Evolutionary conservation across 1,140 invertebrate genomes (phyloP).

Genomic region (Formica selysi): DNA sequence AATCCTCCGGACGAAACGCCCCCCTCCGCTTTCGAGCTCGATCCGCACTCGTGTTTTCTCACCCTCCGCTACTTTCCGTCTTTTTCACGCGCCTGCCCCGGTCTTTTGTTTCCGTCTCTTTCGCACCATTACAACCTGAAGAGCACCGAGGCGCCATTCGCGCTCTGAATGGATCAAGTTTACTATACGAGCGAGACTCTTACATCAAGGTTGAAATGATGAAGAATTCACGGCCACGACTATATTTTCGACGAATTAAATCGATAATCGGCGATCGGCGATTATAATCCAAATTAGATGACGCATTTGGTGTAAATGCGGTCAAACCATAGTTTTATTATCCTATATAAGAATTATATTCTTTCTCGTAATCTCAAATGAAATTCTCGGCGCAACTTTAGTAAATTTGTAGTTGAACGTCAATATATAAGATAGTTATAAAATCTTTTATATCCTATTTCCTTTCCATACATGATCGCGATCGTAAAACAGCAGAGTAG

Average conservation of each 20-base stretch:
- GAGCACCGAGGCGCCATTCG: constrained; percentile 49
- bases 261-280: background rate
- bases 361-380: background rate
- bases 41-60: constrained; percentile 69
- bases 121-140: constrained; percentile 65
- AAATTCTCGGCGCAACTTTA: background rate
- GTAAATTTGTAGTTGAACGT: too few relatives aligned
- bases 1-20: constrained; percentile 72
- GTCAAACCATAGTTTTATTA: background rate
- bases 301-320: background rate
- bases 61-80: constrained; percentile 56
- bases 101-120: constrained; percentile 55
- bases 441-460: constrained; percentile 1
- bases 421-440: background rate
- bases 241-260: constrained; percentile 19
- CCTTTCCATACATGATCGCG: background rate
- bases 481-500: background rate
- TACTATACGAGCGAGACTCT: constrained; percentile 49
- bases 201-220: constrained; percentile 25
- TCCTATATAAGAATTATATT: background rate
- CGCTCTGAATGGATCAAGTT: constrained; percentile 61
- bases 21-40: constrained; percentile 52
- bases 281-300: background rate
- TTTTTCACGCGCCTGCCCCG: constrained; percentile 47
- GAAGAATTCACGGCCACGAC: constrained; percentile 33